These are phyloP conservation scores for Forbesichthys papilliferus DNA, from an alignment of 2,113 vertebrate genomes.

Conservation along the genomic window DNA sequence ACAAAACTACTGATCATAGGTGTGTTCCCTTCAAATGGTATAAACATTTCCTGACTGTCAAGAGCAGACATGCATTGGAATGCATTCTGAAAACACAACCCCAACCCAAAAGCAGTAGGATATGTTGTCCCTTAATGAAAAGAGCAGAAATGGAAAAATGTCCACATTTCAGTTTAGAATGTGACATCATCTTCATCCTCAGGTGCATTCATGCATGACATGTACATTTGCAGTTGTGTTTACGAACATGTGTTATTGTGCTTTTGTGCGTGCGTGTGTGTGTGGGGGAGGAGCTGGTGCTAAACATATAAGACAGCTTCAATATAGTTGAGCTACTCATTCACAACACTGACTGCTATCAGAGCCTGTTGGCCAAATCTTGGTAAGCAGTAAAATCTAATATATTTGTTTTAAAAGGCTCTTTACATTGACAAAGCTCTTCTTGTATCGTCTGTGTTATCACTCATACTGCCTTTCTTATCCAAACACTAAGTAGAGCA, in stretches of 20 bases:
- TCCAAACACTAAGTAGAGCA: slow-evolving; percentile 30
- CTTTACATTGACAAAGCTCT: slow-evolving; percentile 5
- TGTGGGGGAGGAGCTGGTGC: neutral
- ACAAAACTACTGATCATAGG: slow-evolving; percentile 11
- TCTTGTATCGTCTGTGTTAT: slow-evolving; percentile 15
- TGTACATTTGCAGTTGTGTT: neutral
- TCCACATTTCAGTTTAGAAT: neutral
- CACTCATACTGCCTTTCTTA: slow-evolving; percentile 23
- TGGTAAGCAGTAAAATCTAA: neutral
- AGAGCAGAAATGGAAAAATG: too few species aligned
- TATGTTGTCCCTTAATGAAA: too few species aligned
- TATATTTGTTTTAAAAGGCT: slow-evolving; percentile 3
- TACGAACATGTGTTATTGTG: neutral
- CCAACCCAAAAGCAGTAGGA: too few species aligned
- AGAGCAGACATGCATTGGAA: slow-evolving; percentile 73
- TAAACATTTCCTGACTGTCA: slow-evolving; percentile 48
- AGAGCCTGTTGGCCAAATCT: slow-evolving; percentile 56
- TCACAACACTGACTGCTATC: slow-evolving; percentile 26
- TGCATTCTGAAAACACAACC: slow-evolving; percentile 39
- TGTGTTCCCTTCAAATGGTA: slow-evolving; percentile 26
- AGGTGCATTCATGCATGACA: neutral
- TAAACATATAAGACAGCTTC: slow-evolving; percentile 4
- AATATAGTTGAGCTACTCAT: slow-evolving; percentile 1
- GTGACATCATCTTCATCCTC: neutral
- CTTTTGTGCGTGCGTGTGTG: neutral